Conservation (phyloP, 2,113 vertebrate genomes). For the Lathamus discolor region DNA sequence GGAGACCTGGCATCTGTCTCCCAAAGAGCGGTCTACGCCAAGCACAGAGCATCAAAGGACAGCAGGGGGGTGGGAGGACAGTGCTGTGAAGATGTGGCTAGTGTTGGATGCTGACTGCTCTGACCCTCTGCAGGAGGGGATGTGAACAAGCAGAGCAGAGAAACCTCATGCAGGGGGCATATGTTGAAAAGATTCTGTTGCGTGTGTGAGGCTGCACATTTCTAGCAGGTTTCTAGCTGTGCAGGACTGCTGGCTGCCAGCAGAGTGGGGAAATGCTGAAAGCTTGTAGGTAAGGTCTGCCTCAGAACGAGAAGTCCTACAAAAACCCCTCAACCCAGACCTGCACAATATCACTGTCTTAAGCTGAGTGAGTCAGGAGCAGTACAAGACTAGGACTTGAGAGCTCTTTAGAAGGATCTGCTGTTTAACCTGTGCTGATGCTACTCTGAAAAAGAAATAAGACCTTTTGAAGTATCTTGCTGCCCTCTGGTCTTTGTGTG, state of each 20-base stretch:
- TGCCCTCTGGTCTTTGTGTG: background rate
- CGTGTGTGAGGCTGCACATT: background rate
- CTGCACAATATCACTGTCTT: background rate
- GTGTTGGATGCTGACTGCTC: background rate
- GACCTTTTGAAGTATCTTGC: background rate
- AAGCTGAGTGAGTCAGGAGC: background rate
- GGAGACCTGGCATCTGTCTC: background rate
- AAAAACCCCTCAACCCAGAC: background rate
- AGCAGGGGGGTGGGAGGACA: background rate
- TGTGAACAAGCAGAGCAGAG: background rate
- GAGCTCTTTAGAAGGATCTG: background rate
- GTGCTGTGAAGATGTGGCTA: background rate
- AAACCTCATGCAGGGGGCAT: background rate
- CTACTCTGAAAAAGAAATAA: background rate
- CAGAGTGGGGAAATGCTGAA: background rate
- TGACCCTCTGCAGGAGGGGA: background rate
- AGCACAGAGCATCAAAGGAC: background rate
- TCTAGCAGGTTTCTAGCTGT: background rate
- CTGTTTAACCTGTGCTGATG: background rate
- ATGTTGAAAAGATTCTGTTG: rapidly evolving
- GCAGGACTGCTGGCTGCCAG: background rate
- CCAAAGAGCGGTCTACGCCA: background rate
- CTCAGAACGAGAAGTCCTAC: background rate
- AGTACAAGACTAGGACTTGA: background rate
- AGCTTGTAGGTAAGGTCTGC: background rate